phyloP scores from a whole-genome alignment of 1,140 invertebrate genomes.

The Pogonomyrmex barbatus region DNA sequence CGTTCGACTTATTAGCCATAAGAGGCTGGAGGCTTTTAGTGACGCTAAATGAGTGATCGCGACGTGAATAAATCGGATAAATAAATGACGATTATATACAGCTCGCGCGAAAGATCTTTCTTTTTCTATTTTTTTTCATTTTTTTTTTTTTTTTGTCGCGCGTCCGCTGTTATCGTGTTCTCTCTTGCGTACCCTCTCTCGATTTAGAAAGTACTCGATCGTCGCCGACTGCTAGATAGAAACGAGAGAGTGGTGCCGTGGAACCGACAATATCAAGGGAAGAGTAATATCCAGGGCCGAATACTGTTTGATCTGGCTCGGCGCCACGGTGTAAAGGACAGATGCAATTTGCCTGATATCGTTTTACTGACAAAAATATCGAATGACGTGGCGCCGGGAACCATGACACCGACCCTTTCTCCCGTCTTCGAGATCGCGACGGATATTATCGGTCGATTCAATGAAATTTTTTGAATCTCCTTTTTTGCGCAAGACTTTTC shows the following conservation, averaged over 20 bases:
- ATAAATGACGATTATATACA: slow-evolving; percentile 36
- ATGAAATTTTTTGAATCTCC: slow-evolving; percentile 58
- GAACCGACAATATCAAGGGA: slow-evolving; percentile 70
- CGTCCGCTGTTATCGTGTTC: slow-evolving; percentile 61
- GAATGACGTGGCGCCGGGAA: slow-evolving; percentile 78
- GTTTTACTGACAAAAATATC: slow-evolving; percentile 85
- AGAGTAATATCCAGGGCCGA: slow-evolving; percentile 76
- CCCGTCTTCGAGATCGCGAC: slow-evolving; percentile 74
- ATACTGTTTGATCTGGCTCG: slow-evolving; percentile 79
- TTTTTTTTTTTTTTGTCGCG: slow-evolving; percentile 8
- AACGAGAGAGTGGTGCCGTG: slow-evolving; percentile 67
- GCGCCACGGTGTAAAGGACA: slow-evolving; percentile 80
- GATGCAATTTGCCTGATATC: slow-evolving; percentile 84
- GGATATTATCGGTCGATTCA: slow-evolving; percentile 71
- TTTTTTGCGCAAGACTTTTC: slow-evolving; percentile 28
- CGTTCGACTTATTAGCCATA: not conserved
- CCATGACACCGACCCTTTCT: slow-evolving; percentile 68
- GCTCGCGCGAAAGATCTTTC: not conserved
- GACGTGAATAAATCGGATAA: slow-evolving; percentile 21
- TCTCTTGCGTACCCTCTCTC: slow-evolving; percentile 54
- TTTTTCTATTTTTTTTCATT: not conserved
- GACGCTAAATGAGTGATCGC: not conserved
- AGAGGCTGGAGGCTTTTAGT: not conserved
- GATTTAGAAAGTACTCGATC: slow-evolving; percentile 70
- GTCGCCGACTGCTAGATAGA: slow-evolving; percentile 66